A percentile compares a stretch with the other conserved stretches of the same genome.
Evolutionary conservation across 2,113 vertebrate species (phyloP).

Genomic region (Cervus canadensis): DNA sequence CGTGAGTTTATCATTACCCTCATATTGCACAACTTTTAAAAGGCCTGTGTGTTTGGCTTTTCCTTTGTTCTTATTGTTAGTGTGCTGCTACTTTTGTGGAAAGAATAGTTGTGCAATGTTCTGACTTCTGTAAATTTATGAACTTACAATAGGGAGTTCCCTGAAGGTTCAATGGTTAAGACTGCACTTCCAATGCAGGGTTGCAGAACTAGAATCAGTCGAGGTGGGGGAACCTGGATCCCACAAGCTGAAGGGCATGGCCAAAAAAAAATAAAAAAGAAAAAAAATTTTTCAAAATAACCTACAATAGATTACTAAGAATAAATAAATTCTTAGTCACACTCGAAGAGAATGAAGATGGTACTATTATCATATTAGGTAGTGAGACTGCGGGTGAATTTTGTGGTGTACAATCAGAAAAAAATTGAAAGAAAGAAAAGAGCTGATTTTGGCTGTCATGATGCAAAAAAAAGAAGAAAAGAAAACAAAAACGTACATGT

Average conservation of each 20-base stretch:
- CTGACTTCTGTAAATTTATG: not conserved
- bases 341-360: not conserved
- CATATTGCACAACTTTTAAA: not conserved
- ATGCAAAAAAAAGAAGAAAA: not conserved
- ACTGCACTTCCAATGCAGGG: not conserved
- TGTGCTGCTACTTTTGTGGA: not conserved
- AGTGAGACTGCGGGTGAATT: not conserved
- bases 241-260: not conserved
- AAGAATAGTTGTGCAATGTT: not conserved
- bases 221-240: fast-evolving
- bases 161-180: not conserved
- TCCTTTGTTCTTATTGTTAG: not conserved
- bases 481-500: not conserved
- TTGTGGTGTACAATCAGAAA: not conserved
- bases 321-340: not conserved
- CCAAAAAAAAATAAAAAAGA: fast-evolving
- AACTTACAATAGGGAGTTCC: not conserved
- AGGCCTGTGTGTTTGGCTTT: not conserved
- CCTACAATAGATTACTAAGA: not conserved
- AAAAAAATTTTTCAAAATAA: not conserved
- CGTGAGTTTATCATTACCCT: not conserved
- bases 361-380: not conserved
- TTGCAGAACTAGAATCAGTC: not conserved
- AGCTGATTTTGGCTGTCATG: not conserved
- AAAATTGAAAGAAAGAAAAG: not conserved